Base-by-base conservation (phyloP, 2,888 invertebrate species). In the Eupithecia pulchellata region DNA sequence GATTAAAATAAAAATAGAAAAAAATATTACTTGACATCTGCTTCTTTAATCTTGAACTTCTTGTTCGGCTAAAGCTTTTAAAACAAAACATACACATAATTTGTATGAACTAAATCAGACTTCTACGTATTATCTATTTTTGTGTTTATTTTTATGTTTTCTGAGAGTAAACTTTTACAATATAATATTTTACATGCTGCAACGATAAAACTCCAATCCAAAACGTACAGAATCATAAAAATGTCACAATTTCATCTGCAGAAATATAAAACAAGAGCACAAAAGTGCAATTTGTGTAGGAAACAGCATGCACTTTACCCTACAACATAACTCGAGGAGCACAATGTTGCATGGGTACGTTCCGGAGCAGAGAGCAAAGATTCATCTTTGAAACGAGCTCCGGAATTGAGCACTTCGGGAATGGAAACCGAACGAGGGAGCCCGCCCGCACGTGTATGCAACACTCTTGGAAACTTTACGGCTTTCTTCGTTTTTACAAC, bases 311-410 rank as follows among this genome's bases (percentile, higher is more conserved):
- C 66, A 66, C 58, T 66, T 30, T 32, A 60, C 66, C 60, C 57
- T 27, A 34, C 14, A 34, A 61, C 61, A 36, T 34, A 61, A 20
- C 20, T 57, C 20, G 47, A 27, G 14, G 6, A 29, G 29, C 55
- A 55, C 55, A 20, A 20, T 47, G 27, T 11, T 29, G 42, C 42
- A 47, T 3, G 4, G 11, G 25, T 52, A 63, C 42, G 39, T 60
- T 13, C 52, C 34, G 61, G 30, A 39, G 30, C 25, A 52, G 32
- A n/a, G 27, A 27, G 47, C 52, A 52, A 61, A 68, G 32, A 67
- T 64, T 61, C 64, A 64, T 67, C 71, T 71, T 32, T 25, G 42
- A 65, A 65, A 68, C 68, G 71, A 71, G 60, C 60, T 68, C 30
- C 68, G 60, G 68, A 65, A 64, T 61, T n/a, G 64, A 67, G 60